A percentile compares a stretch with the other conserved stretches of the same genome.
These are phyloP conservation scores for Aphelenchoides fujianensis DNA, from an alignment of 1,140 invertebrate genomes.

Conservation along the genomic window DNA sequence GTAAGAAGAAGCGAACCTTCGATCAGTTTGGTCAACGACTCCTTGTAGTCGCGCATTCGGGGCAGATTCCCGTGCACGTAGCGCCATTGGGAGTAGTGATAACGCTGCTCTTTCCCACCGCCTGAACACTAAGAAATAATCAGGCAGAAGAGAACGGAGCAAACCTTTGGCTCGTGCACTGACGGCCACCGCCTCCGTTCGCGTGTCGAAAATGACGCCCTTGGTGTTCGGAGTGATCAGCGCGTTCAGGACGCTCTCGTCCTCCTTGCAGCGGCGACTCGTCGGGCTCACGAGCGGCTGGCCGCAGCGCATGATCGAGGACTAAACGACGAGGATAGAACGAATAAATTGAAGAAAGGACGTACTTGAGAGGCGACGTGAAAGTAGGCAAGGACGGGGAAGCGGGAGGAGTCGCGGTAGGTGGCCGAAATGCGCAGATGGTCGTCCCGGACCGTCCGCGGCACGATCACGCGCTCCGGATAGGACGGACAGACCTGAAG, in stretches of 20 bases:
- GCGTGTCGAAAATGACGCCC: conserved; percentile 91
- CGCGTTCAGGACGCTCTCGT: conserved; percentile 87
- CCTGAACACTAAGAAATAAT: conserved; percentile 65
- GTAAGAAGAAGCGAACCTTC: conserved; percentile 68
- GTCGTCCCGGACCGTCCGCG: conserved; percentile 85
- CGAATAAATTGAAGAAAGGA: conserved; percentile 38
- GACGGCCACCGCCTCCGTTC: conserved; percentile 76
- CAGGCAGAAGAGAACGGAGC: conserved; percentile 2
- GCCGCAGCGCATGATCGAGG: conserved; percentile 81
- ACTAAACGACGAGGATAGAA: conserved; percentile 67
- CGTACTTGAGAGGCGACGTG: conserved; percentile 82
- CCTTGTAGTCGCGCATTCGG: conserved; percentile 75
- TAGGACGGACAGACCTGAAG: conserved; percentile 88
- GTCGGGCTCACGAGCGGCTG: conserved; percentile 86
- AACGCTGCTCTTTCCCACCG: conserved; percentile 84
- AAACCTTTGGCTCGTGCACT: conserved; percentile 53
- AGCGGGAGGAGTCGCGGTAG: conserved; percentile 86
- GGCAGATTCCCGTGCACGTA: conserved; percentile 88
- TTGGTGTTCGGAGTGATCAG: conserved; percentile 77
- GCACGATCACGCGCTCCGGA: conserved; percentile 80
- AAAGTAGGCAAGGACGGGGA: conserved; percentile 89
- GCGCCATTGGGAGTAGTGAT: conserved; percentile 92
- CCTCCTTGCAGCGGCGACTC: conserved; percentile 83
- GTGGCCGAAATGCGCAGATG: conserved; percentile 76
- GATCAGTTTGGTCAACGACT: conserved; percentile 84